A percentile compares a stretch with the other conserved stretches of the same genome.
Evolutionary conservation across 2,888 invertebrate genomes (phyloP).

Genomic region (Sarcophaga variegata): DNA sequence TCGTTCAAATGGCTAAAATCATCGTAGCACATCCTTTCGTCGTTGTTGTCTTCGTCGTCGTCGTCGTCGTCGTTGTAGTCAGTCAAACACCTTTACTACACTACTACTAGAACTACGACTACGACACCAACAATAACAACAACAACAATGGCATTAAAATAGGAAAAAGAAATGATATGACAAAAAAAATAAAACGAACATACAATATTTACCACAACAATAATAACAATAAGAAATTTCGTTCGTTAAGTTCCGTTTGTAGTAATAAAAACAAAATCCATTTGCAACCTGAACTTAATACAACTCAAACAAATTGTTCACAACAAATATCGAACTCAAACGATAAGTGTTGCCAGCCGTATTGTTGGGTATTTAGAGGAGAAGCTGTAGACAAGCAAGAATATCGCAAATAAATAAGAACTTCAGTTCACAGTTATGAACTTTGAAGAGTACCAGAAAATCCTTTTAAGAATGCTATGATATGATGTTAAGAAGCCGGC

Average conservation of each 20-base stretch:
- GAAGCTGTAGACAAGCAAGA: neutral
- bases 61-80: neutral
- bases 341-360: neutral
- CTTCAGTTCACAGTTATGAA: too few relatives aligned
- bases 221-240: slow-evolving; percentile 26
- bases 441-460: too few relatives aligned
- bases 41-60: neutral
- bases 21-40: neutral
- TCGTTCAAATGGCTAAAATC: slow-evolving; percentile 34
- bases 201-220: slow-evolving; percentile 34
- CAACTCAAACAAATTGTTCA: slow-evolving; percentile 37
- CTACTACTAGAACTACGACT: neutral
- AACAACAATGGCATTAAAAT: neutral
- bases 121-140: slow-evolving; percentile 10
- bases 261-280: slow-evolving; percentile 31
- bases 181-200: neutral
- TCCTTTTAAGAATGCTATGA: too few relatives aligned
- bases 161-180: neutral
- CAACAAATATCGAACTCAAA: slow-evolving; percentile 23
- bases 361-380: neutral
- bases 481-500: too few relatives aligned
- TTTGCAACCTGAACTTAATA: slow-evolving; percentile 23
- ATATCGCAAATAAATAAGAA: too few relatives aligned
- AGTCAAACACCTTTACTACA: slow-evolving; percentile 35
- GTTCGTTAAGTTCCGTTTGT: slow-evolving; percentile 35